Evolutionary conservation across 2,797 vertebrate genomes (phyloP), one percentile per base, ranked within the genome.

Genomic region (Mus caroli): DNA sequence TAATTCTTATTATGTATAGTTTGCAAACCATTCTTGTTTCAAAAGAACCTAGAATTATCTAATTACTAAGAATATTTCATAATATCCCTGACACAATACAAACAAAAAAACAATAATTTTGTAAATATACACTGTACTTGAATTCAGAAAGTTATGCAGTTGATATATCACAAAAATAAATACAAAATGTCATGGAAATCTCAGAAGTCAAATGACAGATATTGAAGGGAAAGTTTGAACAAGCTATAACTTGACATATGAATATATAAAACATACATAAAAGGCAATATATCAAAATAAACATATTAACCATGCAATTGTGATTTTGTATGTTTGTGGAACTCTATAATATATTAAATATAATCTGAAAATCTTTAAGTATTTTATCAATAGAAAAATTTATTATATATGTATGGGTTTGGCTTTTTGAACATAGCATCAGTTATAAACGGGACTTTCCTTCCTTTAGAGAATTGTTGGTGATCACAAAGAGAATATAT

Each of bases 41-140:
- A 40, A 92, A 83, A 85, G 31, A 93, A 82, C 78, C 78, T 86
- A 78, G 43, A 85, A 87, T 46, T 90, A 82, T 7, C 58, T 50
- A 95, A 92, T 89, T 95, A 90, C 3, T 87, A 90, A 90, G 9
- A 60, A 14, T 52, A 80, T 62, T 73, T 90, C 31, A 54, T 91
- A 69, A 92, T 43, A 58, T 92, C 69, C 26, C 52, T 28, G 69
- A 94, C 67, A 94, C 7, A 82, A 71, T n/a, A 91, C n/a, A 94
- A 95, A 93, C 83, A 97, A 26, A 82, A 37, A 50, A 64, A 37
- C 56, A 58, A 76, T 75, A 22, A 7, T 19, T 58, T 28, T 89
- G 20, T 77, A 40, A 20, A 34, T 34, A 58, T 8, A n/a, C 19
- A 76, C 52, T 58, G 62, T 24, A 92, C 17, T 87, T 84, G 10